A percentile compares a stretch with the other conserved stretches of the same genome.
phyloP scores from a whole-genome alignment of 1,140 invertebrate species.

The Ericerus pela region DNA sequence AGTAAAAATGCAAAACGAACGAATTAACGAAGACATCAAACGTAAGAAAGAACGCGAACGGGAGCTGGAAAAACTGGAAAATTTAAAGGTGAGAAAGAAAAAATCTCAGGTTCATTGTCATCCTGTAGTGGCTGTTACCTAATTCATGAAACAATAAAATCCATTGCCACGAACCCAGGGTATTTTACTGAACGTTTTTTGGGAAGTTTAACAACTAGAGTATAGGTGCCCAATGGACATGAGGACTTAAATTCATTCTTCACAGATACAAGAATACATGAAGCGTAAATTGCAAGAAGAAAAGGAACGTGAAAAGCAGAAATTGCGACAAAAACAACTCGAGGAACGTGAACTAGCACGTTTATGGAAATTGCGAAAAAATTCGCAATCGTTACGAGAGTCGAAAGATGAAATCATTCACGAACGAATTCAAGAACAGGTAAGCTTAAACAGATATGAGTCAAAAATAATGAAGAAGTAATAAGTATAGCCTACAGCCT shows the following conservation, averaged over 20 bases:
- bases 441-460: no score
- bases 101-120: no score
- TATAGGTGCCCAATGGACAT: no score
- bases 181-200: no score
- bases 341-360: conserved; percentile 1
- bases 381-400: not conserved
- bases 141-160: no score
- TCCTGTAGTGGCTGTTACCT: not conserved
- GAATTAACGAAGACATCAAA: conserved; percentile 4
- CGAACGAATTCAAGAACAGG: not conserved
- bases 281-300: not conserved
- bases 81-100: conserved; percentile 1
- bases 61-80: conserved; percentile 3
- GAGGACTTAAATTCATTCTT: not conserved
- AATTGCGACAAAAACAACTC: not conserved
- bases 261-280: conserved; percentile 7
- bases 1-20: conserved; percentile 5
- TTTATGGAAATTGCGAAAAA: conserved; percentile 5
- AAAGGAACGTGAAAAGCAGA: not conserved
- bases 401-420: conserved; percentile 1
- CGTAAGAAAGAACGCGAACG: not conserved
- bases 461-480: no score
- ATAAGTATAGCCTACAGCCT: no score
- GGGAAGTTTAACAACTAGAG: no score
- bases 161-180: no score